These are phyloP conservation scores for Melanerpes aurifrons DNA, from an alignment of 2,113 vertebrate species.

Conservation along the genomic window DNA sequence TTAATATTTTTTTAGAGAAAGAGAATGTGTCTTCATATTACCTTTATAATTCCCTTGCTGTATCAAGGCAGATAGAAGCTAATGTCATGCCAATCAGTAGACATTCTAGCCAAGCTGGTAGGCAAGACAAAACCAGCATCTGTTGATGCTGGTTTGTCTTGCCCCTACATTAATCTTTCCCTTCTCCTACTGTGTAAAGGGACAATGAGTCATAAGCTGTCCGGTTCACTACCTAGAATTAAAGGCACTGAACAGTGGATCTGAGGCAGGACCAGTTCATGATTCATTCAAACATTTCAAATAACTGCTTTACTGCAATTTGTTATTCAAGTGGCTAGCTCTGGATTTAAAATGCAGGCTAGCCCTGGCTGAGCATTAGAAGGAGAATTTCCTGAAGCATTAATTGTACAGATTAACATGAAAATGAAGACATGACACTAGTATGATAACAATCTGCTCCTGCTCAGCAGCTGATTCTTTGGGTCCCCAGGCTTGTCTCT, in stretches of 20 bases:
- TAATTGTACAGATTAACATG: conserved; percentile 17
- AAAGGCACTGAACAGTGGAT: background rate
- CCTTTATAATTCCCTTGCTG: background rate
- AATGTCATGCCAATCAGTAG: background rate
- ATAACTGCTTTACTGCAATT: background rate
- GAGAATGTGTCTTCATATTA: background rate
- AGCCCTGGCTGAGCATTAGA: background rate
- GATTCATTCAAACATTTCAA: background rate
- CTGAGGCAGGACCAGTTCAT: background rate
- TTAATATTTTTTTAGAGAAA: background rate
- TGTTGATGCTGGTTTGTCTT: background rate
- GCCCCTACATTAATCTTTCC: background rate
- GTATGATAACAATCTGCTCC: background rate
- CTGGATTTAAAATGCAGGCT: background rate
- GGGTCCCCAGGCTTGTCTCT: background rate
- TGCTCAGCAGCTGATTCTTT: background rate
- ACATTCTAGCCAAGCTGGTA: background rate
- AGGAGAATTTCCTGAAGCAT: conserved; percentile 6
- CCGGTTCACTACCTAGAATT: background rate
- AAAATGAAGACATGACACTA: background rate
- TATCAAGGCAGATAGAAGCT: background rate
- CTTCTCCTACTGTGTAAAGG: background rate
- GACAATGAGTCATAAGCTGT: background rate
- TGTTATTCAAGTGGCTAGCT: background rate
- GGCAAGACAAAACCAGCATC: background rate